Conservation (phyloP, 2,113 vertebrate genomes). For the Archilochus colubris region DNA sequence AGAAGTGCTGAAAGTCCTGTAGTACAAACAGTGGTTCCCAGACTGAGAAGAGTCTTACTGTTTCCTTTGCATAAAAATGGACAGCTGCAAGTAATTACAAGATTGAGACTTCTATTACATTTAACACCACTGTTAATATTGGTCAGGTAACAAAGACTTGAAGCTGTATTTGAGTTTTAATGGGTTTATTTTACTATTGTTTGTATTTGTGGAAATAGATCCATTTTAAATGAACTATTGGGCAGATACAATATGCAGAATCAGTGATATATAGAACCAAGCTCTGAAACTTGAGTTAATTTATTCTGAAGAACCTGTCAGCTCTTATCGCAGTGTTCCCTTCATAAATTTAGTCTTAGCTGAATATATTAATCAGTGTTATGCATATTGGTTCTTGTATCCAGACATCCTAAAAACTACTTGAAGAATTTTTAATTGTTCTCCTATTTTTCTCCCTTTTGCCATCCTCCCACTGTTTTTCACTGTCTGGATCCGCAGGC, state of each 20-base stretch:
- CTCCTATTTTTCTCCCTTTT: background rate
- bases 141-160: conserved; percentile 4
- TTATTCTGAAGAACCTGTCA: background rate
- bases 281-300: background rate
- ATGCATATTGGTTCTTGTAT: background rate
- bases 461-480: background rate
- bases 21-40: background rate
- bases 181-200: background rate
- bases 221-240: background rate
- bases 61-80: background rate
- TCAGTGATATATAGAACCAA: background rate
- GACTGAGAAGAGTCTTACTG: background rate
- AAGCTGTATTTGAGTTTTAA: background rate
- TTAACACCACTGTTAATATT: conserved; percentile 4
- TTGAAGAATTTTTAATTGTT: background rate
- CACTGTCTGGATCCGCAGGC: background rate
- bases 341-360: background rate
- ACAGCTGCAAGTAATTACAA: background rate
- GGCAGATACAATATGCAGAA: background rate
- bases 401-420: background rate
- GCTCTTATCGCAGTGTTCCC: background rate
- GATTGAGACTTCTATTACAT: background rate
- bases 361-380: background rate
- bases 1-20: background rate
- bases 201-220: background rate